Evolutionary conservation across 1,140 invertebrate species (phyloP).

Genomic region (Acromyrmex charruanus): DNA sequence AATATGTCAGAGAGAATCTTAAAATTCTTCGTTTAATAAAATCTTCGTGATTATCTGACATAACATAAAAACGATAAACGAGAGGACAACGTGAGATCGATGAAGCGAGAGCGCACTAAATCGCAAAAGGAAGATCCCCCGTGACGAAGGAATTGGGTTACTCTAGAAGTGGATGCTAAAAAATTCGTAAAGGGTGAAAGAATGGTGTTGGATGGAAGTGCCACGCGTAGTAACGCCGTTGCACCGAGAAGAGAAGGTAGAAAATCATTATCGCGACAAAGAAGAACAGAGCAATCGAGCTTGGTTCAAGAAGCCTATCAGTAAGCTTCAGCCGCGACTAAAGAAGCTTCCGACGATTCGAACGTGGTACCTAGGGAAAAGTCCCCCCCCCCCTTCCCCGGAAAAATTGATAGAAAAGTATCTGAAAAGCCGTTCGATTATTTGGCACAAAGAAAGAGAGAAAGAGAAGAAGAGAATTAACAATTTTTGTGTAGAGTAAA

Average conservation of each 20-base stretch:
- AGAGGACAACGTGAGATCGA: slow-evolving; percentile 28
- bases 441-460: not conserved
- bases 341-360: slow-evolving; percentile 49
- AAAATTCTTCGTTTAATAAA: not conserved
- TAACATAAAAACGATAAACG: not conserved
- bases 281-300: slow-evolving; percentile 62
- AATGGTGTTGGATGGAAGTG: not conserved
- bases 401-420: slow-evolving; percentile 4
- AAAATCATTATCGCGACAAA: slow-evolving; percentile 77
- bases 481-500: slow-evolving; percentile 8
- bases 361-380: not conserved
- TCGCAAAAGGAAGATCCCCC: slow-evolving; percentile 7
- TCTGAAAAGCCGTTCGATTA: not conserved
- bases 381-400: too few species aligned
- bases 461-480: slow-evolving; percentile 14
- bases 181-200: slow-evolving; percentile 22
- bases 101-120: not conserved
- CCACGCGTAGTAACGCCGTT: not conserved
- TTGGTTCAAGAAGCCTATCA: slow-evolving; percentile 64
- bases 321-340: slow-evolving; percentile 57
- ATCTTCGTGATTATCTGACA: not conserved
- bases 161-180: slow-evolving; percentile 44
- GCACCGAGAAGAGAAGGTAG: slow-evolving; percentile 25
- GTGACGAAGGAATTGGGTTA: slow-evolving; percentile 29
- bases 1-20: too few species aligned